Percentiles rank a stretch among this genome's conserved stretches.
These are phyloP conservation scores for Phalera bucephala DNA, from an alignment of 2,888 invertebrate genomes.

Conservation along the genomic window DNA sequence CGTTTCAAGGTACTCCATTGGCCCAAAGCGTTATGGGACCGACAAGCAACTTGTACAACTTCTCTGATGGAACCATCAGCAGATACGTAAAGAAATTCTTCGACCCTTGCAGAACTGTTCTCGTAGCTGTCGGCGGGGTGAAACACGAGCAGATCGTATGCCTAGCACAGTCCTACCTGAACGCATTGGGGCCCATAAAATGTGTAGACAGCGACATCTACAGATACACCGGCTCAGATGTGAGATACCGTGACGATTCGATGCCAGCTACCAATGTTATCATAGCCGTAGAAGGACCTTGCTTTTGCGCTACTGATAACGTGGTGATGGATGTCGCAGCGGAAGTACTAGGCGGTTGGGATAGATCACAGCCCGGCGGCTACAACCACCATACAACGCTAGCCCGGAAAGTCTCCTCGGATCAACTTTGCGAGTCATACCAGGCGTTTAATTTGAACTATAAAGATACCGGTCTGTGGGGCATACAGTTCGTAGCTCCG, in stretches of 20 bases:
- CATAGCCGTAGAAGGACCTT: slow-evolving; percentile 95
- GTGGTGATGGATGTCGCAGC: slow-evolving; percentile 97
- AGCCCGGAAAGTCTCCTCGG: slow-evolving; percentile 87
- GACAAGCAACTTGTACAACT: slow-evolving; percentile 84
- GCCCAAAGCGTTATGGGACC: slow-evolving; percentile 82
- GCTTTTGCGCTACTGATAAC: slow-evolving; percentile 95
- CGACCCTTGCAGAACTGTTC: slow-evolving; percentile 93
- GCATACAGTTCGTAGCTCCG: slow-evolving; percentile 91
- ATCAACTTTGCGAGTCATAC: slow-evolving; percentile 92
- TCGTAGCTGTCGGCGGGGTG: slow-evolving; percentile 96
- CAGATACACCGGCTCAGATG: slow-evolving; percentile 94
- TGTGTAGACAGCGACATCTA: slow-evolving; percentile 74
- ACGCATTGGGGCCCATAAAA: slow-evolving; percentile 82
- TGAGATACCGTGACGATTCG: slow-evolving; percentile 93
- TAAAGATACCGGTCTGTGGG: slow-evolving; percentile 98
- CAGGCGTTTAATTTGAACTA: slow-evolving; percentile 98
- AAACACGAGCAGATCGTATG: slow-evolving; percentile 91
- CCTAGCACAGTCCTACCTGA: slow-evolving; percentile 89
- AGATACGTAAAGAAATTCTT: slow-evolving; percentile 92
- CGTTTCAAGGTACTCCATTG: slow-evolving; percentile 72
- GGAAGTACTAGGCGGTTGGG: slow-evolving; percentile 95
- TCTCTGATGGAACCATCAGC: slow-evolving; percentile 86
- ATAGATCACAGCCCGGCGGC: slow-evolving; percentile 93
- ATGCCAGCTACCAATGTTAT: slow-evolving; percentile 95
- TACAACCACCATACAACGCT: slow-evolving; percentile 90